Evolutionary conservation across 1,140 invertebrate species (phyloP).

Genomic region (Araneus ventricosus): DNA sequence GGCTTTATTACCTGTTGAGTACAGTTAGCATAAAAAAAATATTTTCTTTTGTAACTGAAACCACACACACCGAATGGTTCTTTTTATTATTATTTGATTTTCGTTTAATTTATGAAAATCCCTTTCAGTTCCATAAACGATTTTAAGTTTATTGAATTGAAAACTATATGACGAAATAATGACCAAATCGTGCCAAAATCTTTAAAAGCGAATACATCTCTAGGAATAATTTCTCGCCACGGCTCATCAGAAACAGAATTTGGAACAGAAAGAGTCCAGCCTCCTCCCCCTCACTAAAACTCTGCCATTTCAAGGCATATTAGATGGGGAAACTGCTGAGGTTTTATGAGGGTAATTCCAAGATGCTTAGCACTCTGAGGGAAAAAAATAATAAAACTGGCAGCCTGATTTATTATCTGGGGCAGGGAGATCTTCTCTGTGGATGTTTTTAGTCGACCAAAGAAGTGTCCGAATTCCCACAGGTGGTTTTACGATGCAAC

Average conservation of each 20-base stretch:
- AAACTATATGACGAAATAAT: neutral
- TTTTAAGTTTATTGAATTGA: too few species aligned
- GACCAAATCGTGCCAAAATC: neutral
- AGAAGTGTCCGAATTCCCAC: neutral
- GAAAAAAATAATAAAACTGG: neutral
- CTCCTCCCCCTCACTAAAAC: neutral
- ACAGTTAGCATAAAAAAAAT: too few species aligned
- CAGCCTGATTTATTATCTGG: slow-evolving; percentile 14
- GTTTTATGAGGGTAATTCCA: slow-evolving; percentile 34
- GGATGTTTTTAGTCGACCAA: neutral
- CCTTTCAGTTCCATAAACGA: too few species aligned
- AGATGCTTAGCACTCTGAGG: neutral
- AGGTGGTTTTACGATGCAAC: neutral
- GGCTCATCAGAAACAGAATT: neutral
- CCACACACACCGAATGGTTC: too few species aligned
- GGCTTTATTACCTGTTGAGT: too few species aligned
- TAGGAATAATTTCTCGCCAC: neutral
- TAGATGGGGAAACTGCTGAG: neutral
- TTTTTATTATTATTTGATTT: too few species aligned
- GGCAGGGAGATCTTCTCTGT: neutral
- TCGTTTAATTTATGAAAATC: too few species aligned
- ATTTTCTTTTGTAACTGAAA: too few species aligned
- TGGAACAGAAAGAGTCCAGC: neutral
- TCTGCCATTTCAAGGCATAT: neutral
- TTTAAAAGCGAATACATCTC: neutral